Base-by-base conservation (phyloP, 1,140 invertebrate genomes). In the Charaxes varanes region DNA sequence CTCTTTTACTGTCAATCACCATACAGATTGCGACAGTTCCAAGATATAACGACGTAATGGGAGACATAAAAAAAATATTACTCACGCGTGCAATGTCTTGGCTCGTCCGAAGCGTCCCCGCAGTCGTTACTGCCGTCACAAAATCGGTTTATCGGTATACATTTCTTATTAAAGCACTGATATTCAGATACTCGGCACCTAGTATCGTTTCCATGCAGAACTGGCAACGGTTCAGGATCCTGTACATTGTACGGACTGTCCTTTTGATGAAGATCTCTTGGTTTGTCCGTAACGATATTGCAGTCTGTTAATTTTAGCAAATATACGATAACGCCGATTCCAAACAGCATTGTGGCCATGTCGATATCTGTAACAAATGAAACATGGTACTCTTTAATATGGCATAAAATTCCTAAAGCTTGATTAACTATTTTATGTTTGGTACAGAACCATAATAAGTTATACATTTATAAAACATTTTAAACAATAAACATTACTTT, bases 81-180 rank as follows among this genome's bases (percentile, higher is more conserved):
- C 93, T 94, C 79, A 96, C 94, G 92, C 74, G 93, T 93, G 68
- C 94, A 96, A 70, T 91, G 91, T 57, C 92, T 86, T 15, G 92
- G 90, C 70, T 96, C 94, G 73, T 96, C 94, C 22, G 90, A 92
- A 16, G 88, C 89, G 68, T 96, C 94, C 1, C 92, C 92, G 61
- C 94, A 96, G 67, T 96, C 92, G 76, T 95, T 91, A 43, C 88
- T 86, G 50, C 90, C 90, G 72, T 96, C 92, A 83, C 94, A 96
- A 76, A 89, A 94, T 65, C 90, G 88, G 80, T 93, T 93, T 33
- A 92, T 86, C 34, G 91, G 88, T 42, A 95, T 86, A 83, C 94
- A 96, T 54, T 88, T 88, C 36, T 90, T 91, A 82, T 94, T 95
- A 41, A 84, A 84, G 80, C 94, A 95, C 45, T 88, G 85, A 78